Evolutionary conservation across 2,113 vertebrate genomes (phyloP), one percentile per base, ranked within the genome.

Genomic region (Sardina pilchardus): DNA sequence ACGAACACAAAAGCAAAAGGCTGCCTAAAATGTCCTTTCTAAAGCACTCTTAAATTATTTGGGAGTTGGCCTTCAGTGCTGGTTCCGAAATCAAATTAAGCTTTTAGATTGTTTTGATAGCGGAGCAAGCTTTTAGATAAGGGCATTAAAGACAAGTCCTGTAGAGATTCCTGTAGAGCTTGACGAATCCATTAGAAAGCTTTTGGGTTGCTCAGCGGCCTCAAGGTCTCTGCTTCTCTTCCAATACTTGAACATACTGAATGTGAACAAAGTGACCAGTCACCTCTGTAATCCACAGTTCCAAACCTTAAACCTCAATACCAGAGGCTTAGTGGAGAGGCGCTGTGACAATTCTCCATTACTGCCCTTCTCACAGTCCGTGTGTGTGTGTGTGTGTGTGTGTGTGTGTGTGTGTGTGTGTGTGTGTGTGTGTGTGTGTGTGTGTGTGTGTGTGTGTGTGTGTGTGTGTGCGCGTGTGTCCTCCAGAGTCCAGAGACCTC

Each of bases 401-500:
- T 71, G 63, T 71, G n/a, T 71, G n/a, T 30, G 63, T 71, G 2
- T 71, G n/a, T 26, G 63, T 9, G 26, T 71, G n/a, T 30, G n/a
- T 71, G n/a, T 71, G n/a, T 30, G 63, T 71, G 0, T 63, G 59
- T 63, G 59, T 26, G 59, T 63, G 24, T 63, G 59, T 67, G 59
- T 67, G 59, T 67, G n/a, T 26, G n/a, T 26, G n/a, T 67, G 59
- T 26, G 3, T 26, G 24, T 67, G 59, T 67, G 59, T 67, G 3
- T 67, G 59, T 67, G n/a, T 26, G 59, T 67, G n/a, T 67, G 59
- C 26, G n/a, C 85, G 84, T 88, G 3, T 84, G 87, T 90, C 81
- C 90, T 82, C 17, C 94, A 99, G 98, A 97, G 96, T 94, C 97
- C 97, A 0, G 97, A 99, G 87, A 97, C 96, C 88, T 97, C 96